phyloP scores from a whole-genome alignment of 2,888 invertebrate genomes.

The Tachystola acroxantha region DNA sequence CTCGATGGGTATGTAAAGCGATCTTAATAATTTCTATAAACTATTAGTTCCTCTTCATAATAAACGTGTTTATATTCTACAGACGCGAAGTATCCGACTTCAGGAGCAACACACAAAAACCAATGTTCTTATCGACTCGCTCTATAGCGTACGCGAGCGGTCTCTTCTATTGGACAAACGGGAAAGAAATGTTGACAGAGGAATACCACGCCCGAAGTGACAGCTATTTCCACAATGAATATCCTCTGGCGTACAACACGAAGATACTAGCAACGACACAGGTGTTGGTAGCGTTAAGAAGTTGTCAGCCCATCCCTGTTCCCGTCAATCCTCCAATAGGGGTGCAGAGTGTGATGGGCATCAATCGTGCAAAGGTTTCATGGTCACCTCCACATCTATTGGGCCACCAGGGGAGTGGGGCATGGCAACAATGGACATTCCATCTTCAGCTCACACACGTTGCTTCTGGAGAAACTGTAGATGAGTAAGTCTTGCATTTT shows the following conservation, averaged over 20 bases:
- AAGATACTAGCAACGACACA: slow-evolving; percentile 53
- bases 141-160: slow-evolving; percentile 87
- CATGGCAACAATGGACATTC: slow-evolving; percentile 87
- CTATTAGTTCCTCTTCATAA: too few species aligned
- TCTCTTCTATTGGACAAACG: slow-evolving; percentile 92
- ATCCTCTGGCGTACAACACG: slow-evolving; percentile 73
- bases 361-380: slow-evolving; percentile 84
- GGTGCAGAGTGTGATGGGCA: slow-evolving; percentile 89
- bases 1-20: slow-evolving; percentile 83
- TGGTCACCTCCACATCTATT: slow-evolving; percentile 90
- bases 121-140: slow-evolving; percentile 84
- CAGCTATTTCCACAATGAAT: slow-evolving; percentile 88
- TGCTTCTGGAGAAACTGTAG: slow-evolving; percentile 39
- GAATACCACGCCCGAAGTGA: slow-evolving; percentile 84
- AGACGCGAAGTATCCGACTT: slow-evolving; percentile 85
- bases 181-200: slow-evolving; percentile 85
- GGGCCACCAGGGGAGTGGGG: slow-evolving; percentile 84
- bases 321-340: slow-evolving; percentile 88
- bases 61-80: slow-evolving; percentile 4
- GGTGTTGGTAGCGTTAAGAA: slow-evolving; percentile 78
- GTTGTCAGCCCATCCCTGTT: slow-evolving; percentile 87
- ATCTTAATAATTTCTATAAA: neutral
- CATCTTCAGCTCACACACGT: slow-evolving; percentile 83
- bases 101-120: slow-evolving; percentile 85
- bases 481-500: slow-evolving; percentile 42